Conservation (phyloP, 2,888 invertebrate species). For the Didymodactylos carnosus region DNA sequence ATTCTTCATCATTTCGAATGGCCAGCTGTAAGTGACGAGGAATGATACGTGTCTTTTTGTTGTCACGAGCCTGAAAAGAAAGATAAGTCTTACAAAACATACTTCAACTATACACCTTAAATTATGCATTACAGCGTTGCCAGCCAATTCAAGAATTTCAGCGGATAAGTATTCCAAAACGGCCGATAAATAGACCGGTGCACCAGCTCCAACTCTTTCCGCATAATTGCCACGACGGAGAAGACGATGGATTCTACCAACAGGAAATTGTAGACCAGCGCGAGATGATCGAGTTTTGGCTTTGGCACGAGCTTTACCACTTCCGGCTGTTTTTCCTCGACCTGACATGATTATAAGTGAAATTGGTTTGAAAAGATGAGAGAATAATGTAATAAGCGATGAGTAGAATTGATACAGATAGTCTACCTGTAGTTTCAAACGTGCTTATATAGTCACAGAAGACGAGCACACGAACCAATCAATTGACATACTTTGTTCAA, state of each 20-base stretch:
- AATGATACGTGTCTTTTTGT: constrained; percentile 50
- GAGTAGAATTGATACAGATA: too few species aligned
- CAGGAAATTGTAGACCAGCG: constrained; percentile 16
- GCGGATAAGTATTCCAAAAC: constrained; percentile 41
- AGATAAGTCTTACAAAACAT: too few species aligned
- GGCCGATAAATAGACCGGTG: constrained; percentile 35
- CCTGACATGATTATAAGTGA: constrained; percentile 6
- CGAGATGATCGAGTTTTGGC: constrained; percentile 11
- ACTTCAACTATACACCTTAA: too few species aligned
- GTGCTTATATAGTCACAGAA: too few species aligned
- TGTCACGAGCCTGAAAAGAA: too few species aligned
- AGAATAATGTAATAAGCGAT: not conserved
- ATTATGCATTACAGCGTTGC: too few species aligned
- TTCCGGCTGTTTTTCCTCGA: constrained; percentile 3
- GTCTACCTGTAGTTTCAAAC: too few species aligned
- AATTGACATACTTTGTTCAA: too few species aligned
- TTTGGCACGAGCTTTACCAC: not conserved
- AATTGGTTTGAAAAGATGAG: not conserved
- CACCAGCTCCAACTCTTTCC: constrained; percentile 35
- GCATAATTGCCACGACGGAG: constrained; percentile 35
- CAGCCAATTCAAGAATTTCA: constrained; percentile 40
- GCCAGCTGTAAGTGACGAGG: constrained; percentile 59
- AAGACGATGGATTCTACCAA: constrained; percentile 33
- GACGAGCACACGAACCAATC: too few species aligned
- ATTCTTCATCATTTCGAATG: constrained; percentile 59